Evolutionary conservation across 2,888 invertebrate species (phyloP), one percentile per base, ranked within the genome.

Genomic region (Tenthredo notha): DNA sequence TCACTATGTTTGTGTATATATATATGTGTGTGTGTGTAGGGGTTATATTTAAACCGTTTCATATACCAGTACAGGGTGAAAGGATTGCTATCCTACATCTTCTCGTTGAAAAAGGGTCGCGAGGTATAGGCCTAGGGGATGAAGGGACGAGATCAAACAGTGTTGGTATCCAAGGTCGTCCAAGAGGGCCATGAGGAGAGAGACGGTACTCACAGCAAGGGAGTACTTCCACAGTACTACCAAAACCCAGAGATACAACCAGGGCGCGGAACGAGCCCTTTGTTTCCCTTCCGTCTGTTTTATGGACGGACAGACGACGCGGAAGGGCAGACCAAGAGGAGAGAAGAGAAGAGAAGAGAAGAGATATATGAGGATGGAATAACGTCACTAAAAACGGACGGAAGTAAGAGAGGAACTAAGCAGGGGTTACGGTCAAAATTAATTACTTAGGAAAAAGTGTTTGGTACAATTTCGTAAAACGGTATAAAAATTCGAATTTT

Each of bases 231-330:
- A 33, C 67, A 70, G 25, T 29, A 83, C 83, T 29, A 83, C 83
- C 70, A 70, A 83, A 83, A 83, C 65, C 67, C 67, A 83, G 83
- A 83, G 83, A 83, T 83, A 83, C 47, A 80, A n/a, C 33, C 80
- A 25, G 47, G 47, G 83, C 47, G 67, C 47, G 67, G 67, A 67
- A 83, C 43, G 70, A 67, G 70, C 83, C 80, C 83, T 83, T 83
- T 83, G 83, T 83, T 83, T 83, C 83, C 65, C 83, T 83, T 83
- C 83, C 67, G 83, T 83, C 83, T 83, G 83, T 83, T 83, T 83
- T 83, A 83, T 83, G 83, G 83, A 83, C 83, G 83, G 83, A 83
- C 83, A 70, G 83, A 83, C 83, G 83, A 70, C 67, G 50, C 83
- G 67, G 29, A 65, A 70, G 83, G 83, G 83, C 67, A 74, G n/a